These are phyloP conservation scores for Trachelus troglodyta DNA, from an alignment of 2,888 invertebrate genomes.

Conservation along the genomic window DNA sequence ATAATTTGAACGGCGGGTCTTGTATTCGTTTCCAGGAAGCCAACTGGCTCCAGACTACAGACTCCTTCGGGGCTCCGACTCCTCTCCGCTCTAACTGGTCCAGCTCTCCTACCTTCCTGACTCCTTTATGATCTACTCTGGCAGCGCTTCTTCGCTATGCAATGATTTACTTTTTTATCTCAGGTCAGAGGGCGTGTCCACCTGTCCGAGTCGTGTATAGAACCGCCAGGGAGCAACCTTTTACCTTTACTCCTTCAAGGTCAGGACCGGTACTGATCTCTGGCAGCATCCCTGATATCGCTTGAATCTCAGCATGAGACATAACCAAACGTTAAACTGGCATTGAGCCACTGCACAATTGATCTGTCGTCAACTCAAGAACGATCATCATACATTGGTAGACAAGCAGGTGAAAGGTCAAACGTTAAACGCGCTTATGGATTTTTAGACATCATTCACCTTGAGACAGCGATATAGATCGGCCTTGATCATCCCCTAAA, in stretches of 20 bases:
- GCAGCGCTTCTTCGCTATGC: neutral
- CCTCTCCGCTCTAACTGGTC: slow-evolving; percentile 11
- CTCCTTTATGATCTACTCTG: slow-evolving; percentile 17
- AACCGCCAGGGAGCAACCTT: neutral
- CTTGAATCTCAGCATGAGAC: neutral
- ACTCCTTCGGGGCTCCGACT: slow-evolving; percentile 16
- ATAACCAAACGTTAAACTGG: neutral
- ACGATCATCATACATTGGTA: neutral
- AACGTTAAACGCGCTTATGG: neutral
- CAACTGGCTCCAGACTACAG: slow-evolving; percentile 16
- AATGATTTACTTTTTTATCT: neutral
- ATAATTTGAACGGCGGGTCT: slow-evolving; percentile 62
- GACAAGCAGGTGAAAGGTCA: neutral
- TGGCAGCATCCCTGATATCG: neutral
- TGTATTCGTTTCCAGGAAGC: slow-evolving; percentile 57
- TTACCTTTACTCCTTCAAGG: neutral
- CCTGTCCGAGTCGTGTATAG: neutral
- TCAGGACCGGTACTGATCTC: neutral
- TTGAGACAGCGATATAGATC: neutral
- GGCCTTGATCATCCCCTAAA: neutral
- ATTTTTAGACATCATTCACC: neutral
- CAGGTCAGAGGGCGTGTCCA: neutral
- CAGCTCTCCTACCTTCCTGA: slow-evolving; percentile 7
- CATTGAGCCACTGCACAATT: neutral
- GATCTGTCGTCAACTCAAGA: no score